Evolutionary conservation across 1,140 invertebrate genomes (phyloP).

Genomic region (Dysdera silvatica): DNA sequence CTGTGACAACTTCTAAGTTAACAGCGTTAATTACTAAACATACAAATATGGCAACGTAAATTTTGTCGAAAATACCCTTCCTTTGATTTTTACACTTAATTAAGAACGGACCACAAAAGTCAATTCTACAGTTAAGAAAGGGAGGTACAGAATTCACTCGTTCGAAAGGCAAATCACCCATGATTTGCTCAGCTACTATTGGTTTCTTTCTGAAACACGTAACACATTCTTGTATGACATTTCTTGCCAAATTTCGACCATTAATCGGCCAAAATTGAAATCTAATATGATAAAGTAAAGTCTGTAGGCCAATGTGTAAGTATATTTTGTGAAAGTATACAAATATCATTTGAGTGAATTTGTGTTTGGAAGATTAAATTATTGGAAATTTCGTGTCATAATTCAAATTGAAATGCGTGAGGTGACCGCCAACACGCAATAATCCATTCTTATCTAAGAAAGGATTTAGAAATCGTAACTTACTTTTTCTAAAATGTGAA

Average conservation of each 20-base stretch:
- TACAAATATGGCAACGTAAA: conserved; percentile 6
- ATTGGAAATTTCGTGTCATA: no score
- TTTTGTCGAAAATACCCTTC: neutral
- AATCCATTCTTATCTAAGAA: no score
- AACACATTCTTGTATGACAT: conserved; percentile 4
- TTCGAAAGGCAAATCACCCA: conserved; percentile 6
- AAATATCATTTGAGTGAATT: no score
- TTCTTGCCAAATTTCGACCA: neutral
- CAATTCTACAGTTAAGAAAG: neutral
- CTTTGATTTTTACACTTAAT: neutral
- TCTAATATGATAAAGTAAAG: neutral
- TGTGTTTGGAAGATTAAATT: no score
- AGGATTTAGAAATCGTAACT: no score
- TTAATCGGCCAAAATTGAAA: neutral
- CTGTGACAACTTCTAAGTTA: neutral
- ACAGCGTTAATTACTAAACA: neutral
- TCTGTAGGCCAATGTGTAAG: neutral
- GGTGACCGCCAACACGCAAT: no score
- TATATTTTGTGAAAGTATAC: no score
- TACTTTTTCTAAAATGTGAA: no score
- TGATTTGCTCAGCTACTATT: conserved; percentile 1
- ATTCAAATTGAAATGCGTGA: no score
- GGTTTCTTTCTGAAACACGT: neutral
- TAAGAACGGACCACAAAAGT: neutral
- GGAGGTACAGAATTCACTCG: neutral